phyloP scores from a whole-genome alignment of 2,888 invertebrate genomes.

The Tromatobia lineatoria region DNA sequence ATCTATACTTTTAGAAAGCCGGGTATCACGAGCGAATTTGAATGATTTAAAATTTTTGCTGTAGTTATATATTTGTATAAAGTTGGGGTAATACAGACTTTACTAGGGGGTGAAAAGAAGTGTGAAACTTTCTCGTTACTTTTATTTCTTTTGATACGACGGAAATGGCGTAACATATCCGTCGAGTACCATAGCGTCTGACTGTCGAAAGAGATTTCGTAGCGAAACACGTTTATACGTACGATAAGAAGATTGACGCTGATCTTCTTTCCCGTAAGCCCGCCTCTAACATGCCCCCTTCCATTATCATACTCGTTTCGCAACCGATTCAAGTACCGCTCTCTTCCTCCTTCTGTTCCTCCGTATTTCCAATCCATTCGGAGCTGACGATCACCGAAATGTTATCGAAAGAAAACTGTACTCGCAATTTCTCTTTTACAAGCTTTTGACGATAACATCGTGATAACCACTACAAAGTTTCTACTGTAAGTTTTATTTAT shows the following conservation, averaged over 20 bases:
- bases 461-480: background rate
- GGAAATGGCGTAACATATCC: background rate
- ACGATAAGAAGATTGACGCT: slow-evolving; percentile 32
- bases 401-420: background rate
- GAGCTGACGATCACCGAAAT: background rate
- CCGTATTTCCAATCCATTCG: background rate
- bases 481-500: background rate
- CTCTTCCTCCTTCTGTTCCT: background rate
- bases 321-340: background rate
- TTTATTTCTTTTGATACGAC: background rate
- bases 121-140: background rate
- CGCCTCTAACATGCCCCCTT: slow-evolving; percentile 5
- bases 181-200: background rate
- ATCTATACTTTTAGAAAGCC: too few species aligned
- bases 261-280: slow-evolving; percentile 7
- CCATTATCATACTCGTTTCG: slow-evolving; percentile 18
- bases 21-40: background rate
- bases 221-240: slow-evolving; percentile 9
- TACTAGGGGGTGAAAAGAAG: background rate
- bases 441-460: background rate
- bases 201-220: slow-evolving; percentile 15
- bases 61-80: background rate
- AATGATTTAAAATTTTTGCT: background rate
- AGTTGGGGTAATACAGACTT: background rate
- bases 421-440: background rate